These are phyloP conservation scores for Menura novaehollandiae DNA, from an alignment of 2,113 vertebrate genomes.

Conservation along the genomic window DNA sequence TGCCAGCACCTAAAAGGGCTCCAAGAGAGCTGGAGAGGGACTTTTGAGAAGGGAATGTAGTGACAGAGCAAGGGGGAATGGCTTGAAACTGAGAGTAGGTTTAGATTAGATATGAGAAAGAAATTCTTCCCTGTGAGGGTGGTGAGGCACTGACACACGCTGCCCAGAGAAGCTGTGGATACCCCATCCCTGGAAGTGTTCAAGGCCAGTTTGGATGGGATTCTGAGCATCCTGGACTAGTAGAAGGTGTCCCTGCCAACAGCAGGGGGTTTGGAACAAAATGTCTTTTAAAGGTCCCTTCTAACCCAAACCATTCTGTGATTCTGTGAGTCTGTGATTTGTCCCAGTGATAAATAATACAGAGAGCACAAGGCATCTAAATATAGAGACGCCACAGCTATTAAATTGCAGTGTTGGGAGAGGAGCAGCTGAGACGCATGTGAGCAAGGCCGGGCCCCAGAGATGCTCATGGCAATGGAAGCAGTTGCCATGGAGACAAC, in stretches of 20 bases:
- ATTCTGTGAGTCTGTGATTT: neutral
- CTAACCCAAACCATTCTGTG: neutral
- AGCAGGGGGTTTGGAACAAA: neutral
- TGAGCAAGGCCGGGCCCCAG: conserved; percentile 75
- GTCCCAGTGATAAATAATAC: neutral
- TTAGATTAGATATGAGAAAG: neutral
- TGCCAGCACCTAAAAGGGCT: neutral
- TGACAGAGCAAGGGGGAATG: neutral
- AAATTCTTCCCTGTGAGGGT: neutral
- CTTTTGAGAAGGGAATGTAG: neutral
- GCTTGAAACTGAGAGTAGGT: neutral
- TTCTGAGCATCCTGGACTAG: neutral
- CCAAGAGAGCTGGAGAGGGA: neutral
- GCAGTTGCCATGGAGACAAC: conserved; percentile 84
- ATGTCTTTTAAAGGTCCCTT: neutral
- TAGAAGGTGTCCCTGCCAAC: neutral
- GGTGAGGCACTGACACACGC: neutral
- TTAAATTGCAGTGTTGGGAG: conserved; percentile 63
- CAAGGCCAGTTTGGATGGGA: neutral
- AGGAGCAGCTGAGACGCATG: conserved; percentile 66
- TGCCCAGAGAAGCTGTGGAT: neutral
- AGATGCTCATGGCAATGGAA: conserved; percentile 78
- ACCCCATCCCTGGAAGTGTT: neutral
- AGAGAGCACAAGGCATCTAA: neutral
- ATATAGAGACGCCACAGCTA: conserved; percentile 2